Base-by-base conservation (phyloP, 2,797 vertebrate species). In the Pithecia hirsuta region DNA sequence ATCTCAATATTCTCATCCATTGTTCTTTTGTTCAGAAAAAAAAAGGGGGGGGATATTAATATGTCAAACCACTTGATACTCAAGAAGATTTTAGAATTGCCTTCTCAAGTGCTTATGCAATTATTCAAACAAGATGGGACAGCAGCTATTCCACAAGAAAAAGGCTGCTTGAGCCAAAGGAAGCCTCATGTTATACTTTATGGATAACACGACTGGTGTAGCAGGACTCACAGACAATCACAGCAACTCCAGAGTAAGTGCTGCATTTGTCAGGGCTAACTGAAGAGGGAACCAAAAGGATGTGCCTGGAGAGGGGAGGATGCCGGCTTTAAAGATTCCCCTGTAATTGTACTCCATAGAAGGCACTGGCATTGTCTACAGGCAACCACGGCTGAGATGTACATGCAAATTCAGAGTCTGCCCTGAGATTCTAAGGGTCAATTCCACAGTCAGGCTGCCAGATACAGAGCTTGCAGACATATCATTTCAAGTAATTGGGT, bases 141-240 rank as follows among this genome's bases (percentile, higher is more conserved):
- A 17, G 90, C 36, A n/a, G 26, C 81, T 33, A 9, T 78, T 41
- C 64, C 26, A 3, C 1, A 1, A 2, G 12, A 9, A 26, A 79
- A 39, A 59, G 41, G 61, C 88, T 41, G 74, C 80, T 39, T 3
- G 50, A 24, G 64, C 74, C 79, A 3, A 4, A 1, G 57, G 0
- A 5, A 28, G 82, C 46, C 30, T 82, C 39, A 0, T 0, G 30
- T 12, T 6, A 1, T 1, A 0, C 28, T 11, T 24, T 1, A 14
- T 26, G 76, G 67, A 14, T 4, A 7, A 7, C n/a, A 33, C 46
- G 3, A n/a, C n/a, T 0, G 12, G 41, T 0, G 0, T 0, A 1
- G 28, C 78, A 26, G 39, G 39, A 44, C 28, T 41, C 70, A 3
- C 0, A 0, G 10, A 72, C 12, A 3, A 9, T 57, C 9, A 12